phyloP scores from a whole-genome alignment of 2,113 vertebrate genomes.

The Galbula dea region DNA sequence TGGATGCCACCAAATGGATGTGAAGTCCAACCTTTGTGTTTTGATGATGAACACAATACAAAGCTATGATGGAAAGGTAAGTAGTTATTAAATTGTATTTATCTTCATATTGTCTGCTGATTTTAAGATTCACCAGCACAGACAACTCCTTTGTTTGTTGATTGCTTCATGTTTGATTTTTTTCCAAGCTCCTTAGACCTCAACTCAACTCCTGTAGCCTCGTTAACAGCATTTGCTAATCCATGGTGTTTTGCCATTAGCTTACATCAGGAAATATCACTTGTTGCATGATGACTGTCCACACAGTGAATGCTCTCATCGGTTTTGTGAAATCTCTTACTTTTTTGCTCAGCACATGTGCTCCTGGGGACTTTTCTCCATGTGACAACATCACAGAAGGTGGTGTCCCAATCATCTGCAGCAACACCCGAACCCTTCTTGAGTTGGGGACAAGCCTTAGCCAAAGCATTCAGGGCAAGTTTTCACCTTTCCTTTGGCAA shows the following conservation, averaged over 20 bases:
- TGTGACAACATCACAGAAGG: neutral
- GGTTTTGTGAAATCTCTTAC: neutral
- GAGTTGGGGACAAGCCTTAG: fast-evolving
- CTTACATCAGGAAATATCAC: neutral
- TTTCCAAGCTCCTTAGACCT: neutral
- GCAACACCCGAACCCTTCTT: fast-evolving
- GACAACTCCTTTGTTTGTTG: neutral
- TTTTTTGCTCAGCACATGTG: neutral
- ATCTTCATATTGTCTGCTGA: neutral
- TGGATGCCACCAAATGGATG: neutral
- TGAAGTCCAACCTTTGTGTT: neutral
- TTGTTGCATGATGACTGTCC: neutral
- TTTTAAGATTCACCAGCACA: neutral
- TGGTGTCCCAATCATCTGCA: neutral
- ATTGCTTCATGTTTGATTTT: neutral
- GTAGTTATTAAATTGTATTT: neutral
- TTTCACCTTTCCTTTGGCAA: neutral
- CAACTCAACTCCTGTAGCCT: neutral
- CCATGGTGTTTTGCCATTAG: neutral
- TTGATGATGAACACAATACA: neutral
- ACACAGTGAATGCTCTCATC: fast-evolving
- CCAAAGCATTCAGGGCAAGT: fast-evolving
- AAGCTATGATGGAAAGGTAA: neutral
- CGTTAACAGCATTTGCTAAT: neutral
- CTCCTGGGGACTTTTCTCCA: neutral